phyloP scores from a whole-genome alignment of 2,113 vertebrate genomes.

The Mobula birostris region DNA sequence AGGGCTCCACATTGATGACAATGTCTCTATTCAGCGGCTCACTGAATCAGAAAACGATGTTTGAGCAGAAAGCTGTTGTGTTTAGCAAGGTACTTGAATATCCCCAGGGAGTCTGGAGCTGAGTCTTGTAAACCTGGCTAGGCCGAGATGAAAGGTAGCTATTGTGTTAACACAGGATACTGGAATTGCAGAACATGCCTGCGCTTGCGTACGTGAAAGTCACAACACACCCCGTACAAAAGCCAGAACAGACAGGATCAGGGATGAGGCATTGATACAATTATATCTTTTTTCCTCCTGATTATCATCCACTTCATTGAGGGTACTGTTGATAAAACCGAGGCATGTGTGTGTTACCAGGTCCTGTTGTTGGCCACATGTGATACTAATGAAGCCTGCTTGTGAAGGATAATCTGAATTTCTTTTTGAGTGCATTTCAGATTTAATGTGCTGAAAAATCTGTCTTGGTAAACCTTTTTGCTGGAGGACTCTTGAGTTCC shows the following conservation, averaged over 20 bases:
- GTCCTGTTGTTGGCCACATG: background rate
- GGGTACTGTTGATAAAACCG: background rate
- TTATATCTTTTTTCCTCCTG: background rate
- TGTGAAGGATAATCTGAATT: background rate
- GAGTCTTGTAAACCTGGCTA: background rate
- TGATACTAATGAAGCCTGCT: background rate
- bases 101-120: background rate
- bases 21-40: background rate
- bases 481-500: background rate
- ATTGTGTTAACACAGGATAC: background rate
- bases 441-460: background rate
- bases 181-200: background rate
- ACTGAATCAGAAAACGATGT: background rate
- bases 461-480: background rate
- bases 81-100: background rate
- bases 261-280: no score
- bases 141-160: background rate
- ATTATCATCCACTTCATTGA: background rate
- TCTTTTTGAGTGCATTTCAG: background rate
- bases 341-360: background rate
- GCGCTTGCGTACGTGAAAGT: slow-evolving; percentile 10
- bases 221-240: background rate
- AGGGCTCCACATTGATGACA: background rate
- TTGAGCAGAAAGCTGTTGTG: slow-evolving; percentile 12
- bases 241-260: background rate